Base-by-base conservation (phyloP, 2,113 vertebrate species). In the Leucopsar rothschildi region DNA sequence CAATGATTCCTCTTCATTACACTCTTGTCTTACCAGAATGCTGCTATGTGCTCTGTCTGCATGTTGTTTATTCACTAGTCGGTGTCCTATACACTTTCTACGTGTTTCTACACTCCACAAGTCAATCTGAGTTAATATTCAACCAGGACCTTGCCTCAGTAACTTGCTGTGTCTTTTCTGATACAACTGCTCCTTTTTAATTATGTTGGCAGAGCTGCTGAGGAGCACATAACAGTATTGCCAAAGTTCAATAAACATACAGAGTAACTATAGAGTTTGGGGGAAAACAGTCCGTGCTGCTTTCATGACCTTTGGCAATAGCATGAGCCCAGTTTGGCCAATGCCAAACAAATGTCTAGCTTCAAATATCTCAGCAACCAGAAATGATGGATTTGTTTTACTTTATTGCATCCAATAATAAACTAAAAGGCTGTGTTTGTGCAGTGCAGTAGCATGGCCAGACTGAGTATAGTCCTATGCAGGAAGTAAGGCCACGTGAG, bases 61-160 rank as follows among this genome's bases (percentile, higher is more conserved):
- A 28, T 49, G 49, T 61, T 96, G 82, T 96, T 97, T 97, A 78
- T 86, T 85, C 64, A 63, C 91, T 64, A 39, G 81, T 66, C 3
- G 0, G 45, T 90, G 88, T 88, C 61, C 86, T 82, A 93, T 77
- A 93, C 49, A n/a, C 72, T 94, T 87, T 52, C 88, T 82, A 72
- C 42, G 9, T 95, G 84, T 86, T 92, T 90, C 92, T 91, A 56
- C 79, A 80, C 28, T n/a, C 79, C 50, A 59, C 45, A 84, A 95
- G 75, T 92, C 88, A 82, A 77, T 69, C 55, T 33, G 60, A 92
- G 96, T 97, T 97, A 97, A 97, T 96, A 60, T 96, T 96, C 89
- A 96, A 90, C 86, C 33, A 37, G 53, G 78, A 88, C 68, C 57
- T 92, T 95, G 90, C 91, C 82, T 91, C 88, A 81, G 70, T 82